A percentile compares a stretch with the other conserved stretches of the same genome.
Conservation (phyloP, 2,113 vertebrate genomes). For the Apus apus region DNA sequence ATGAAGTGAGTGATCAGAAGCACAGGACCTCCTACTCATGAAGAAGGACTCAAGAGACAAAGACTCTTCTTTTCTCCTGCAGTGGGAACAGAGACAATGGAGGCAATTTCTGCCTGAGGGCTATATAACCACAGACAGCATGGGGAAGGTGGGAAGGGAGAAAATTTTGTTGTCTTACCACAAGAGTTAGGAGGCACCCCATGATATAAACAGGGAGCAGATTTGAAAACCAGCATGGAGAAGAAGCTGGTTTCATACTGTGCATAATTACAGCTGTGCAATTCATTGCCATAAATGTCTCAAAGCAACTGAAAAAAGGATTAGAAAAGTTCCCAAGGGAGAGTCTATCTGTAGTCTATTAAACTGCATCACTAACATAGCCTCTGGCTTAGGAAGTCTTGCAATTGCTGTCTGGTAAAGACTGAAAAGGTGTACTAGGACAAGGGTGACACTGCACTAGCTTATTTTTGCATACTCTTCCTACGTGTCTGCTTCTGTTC, state of each 20-base stretch:
- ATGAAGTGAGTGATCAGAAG: not conserved
- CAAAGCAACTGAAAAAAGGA: slow-evolving; percentile 6
- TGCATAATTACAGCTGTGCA: not conserved
- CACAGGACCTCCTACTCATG: not conserved
- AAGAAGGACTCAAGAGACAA: not conserved
- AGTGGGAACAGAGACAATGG: not conserved
- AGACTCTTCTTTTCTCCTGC: not conserved
- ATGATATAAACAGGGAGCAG: not conserved
- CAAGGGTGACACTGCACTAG: not conserved
- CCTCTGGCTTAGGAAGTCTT: not conserved
- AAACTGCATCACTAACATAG: not conserved
- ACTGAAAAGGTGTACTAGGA: not conserved
- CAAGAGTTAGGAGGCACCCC: not conserved
- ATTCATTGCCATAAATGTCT: slow-evolving; percentile 14
- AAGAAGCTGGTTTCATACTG: not conserved
- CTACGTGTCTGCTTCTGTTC: not conserved
- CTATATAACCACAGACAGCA: not conserved
- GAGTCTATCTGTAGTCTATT: not conserved
- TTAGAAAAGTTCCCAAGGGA: not conserved
- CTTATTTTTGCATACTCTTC: not conserved
- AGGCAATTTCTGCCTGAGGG: not conserved
- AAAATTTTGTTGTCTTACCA: not conserved
- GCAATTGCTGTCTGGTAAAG: not conserved
- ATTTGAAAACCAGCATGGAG: not conserved
- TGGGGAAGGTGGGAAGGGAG: not conserved